Evolutionary conservation across 2,888 invertebrate species (phyloP), one percentile per base, ranked within the genome.

Genomic region (Thecocarcelia acutangulata): DNA sequence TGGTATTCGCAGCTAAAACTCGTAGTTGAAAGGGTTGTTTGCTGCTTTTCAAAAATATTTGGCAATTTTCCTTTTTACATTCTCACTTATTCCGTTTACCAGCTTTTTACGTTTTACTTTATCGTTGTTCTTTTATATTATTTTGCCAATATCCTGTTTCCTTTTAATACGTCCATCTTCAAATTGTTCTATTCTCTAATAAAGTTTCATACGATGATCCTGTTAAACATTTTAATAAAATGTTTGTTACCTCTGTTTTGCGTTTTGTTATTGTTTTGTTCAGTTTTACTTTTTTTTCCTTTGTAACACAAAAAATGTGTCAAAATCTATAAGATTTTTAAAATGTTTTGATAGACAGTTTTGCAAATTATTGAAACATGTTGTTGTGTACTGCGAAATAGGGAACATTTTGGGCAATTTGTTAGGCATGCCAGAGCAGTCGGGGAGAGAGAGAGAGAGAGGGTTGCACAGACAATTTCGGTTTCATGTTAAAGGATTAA

Each of bases 261-360:
- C 1, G 58, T 21, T 44, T 40, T 17, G 3, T 61, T 21, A 40
- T 80, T 59, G 59, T 56, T 37, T 59, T 37, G 54, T 52, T 33
- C 3, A 64, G 28, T 28, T n/a, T 63, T 21, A 15, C 40, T 15
- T n/a, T 44, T 48, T 48, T 42, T 15, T 46, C 21, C 6, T 42
- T n/a, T 37, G 8, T 8, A 56, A 15, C 19, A 24, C 50, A 77
- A 69, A 40, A 33, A 74, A 70, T 70, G 74, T 82, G 82, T 70
- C 82, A 78, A 66, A 72, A 58, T 74, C 68, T 50, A 70, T 69
- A 59, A 64, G 78, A 78, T 82, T 78, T 78, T n/a, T n/a, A n/a
- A 59, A 70, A 82, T 78, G 64, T 66, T 78, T 59, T 82, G 82
- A 82, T 82, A 74, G 82, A 82, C 82, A 82, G 69, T 72, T 82